Evolutionary conservation across 2,888 invertebrate species (phyloP).

Genomic region (Venustoraphidia nigricollis): DNA sequence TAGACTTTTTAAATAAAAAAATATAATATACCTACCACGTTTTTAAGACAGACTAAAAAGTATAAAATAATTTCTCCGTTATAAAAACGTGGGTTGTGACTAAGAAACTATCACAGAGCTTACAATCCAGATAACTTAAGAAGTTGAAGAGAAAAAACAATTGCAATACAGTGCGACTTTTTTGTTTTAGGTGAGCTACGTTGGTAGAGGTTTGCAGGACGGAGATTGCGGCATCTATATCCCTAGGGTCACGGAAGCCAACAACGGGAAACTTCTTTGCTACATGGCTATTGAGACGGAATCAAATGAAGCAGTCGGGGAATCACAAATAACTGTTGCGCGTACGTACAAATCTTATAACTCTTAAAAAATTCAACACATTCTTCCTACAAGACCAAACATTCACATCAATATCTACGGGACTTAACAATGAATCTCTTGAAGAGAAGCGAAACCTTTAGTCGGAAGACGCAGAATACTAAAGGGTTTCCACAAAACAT

Average conservation of each 20-base stretch:
- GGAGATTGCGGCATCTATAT: slow-evolving; percentile 63
- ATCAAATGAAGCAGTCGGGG: slow-evolving; percentile 38
- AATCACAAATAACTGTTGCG: slow-evolving; percentile 51
- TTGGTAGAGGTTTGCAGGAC: slow-evolving; percentile 32
- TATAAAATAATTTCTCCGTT: too few relatives aligned
- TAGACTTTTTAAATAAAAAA: too few relatives aligned
- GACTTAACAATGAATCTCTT: too few relatives aligned
- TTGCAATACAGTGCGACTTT: neutral
- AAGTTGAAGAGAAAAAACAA: too few relatives aligned
- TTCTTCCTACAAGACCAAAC: slow-evolving; percentile 1
- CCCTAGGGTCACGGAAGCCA: slow-evolving; percentile 40
- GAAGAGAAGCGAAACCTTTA: too few relatives aligned
- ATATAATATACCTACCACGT: too few relatives aligned
- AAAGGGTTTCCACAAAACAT: too few relatives aligned
- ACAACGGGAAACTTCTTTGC: slow-evolving; percentile 58
- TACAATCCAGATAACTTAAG: too few relatives aligned
- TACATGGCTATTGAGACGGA: slow-evolving; percentile 41
- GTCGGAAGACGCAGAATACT: too few relatives aligned
- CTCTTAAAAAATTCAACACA: neutral
- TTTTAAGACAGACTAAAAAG: too few relatives aligned
- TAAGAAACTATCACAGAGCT: too few relatives aligned
- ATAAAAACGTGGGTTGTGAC: too few relatives aligned
- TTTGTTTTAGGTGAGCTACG: slow-evolving; percentile 24
- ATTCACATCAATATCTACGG: neutral
- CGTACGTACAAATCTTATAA: slow-evolving; percentile 37